Evolutionary conservation across 64 coral and sea anemone species (phyloP), one percentile per base, ranked within the genome.

Genomic region (Pachyseris speciosa): DNA sequence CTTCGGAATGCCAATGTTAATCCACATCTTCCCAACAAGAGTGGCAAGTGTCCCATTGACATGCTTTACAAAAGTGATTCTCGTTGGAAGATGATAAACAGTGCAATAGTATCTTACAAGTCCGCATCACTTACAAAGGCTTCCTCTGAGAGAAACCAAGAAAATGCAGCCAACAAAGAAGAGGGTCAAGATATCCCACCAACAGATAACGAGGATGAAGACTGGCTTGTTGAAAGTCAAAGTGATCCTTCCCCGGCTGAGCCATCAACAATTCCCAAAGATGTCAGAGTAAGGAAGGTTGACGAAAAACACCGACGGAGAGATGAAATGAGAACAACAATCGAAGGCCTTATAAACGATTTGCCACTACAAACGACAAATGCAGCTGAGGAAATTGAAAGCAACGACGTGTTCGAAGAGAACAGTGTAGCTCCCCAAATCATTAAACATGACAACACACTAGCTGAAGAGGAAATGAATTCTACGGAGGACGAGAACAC

Each of bases 1-100:
- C 83, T 96, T 11, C 91, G 55, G 11, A 55, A 78, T 1, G 84
- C 75, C 17, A 86, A 86, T 5, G 47, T 96, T 2, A 92, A 96
- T 26, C 94, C 94, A 6, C 60, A 66, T 36, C 51, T 96, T 20
- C 51, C 15, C n/a, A 96, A 92, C 53, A 92, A 58, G 31, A 10
- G 44, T 7, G 75, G 65, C 15, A 76, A 88, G 31, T 11, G 45
- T 16, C 42, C 94, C 39, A 74, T 92, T 42, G 76, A 96, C 5
- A 81, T 70, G 26, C 42, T 69, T 15, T 19, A 25, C 9, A 38
- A 16, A 32, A 69, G 34, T 13, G 91, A 93, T 33, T 10, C 37
- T 72, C 76, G 91, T 41, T 72, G 75, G 37, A 93, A 72, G 13
- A 59, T 81, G 44, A 52, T 93, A 15, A 59, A 60, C 10, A 57